Evolutionary conservation across 2,797 vertebrate species (phyloP).

Genomic region (Poeciliopsis gracilis): DNA sequence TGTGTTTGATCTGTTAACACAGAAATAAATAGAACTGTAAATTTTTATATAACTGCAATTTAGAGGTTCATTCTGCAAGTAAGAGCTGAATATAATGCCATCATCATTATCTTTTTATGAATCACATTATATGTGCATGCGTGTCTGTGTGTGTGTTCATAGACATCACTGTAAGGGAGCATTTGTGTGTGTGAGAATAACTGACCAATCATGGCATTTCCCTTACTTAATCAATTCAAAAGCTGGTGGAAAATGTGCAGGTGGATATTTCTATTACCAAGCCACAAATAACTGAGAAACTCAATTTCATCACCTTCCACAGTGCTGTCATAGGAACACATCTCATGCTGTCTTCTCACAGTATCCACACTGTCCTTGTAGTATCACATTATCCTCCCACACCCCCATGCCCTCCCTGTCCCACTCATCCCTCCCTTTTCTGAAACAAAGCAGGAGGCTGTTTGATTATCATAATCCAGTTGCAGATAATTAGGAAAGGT

Average conservation of each 20-base stretch:
- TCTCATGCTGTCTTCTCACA: conserved; percentile 42
- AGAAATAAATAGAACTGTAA: conserved; percentile 11
- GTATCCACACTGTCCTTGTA: conserved; percentile 47
- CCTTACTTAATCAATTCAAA: conserved; percentile 48
- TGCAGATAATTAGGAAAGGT: conserved; percentile 77
- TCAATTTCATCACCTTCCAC: conserved; percentile 47
- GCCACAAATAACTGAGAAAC: conserved; percentile 56
- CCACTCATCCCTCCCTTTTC: conserved; percentile 47
- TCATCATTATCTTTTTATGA: conserved; percentile 39
- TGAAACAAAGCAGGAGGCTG: conserved; percentile 70
- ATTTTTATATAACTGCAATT: conserved; percentile 2
- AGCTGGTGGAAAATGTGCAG: conserved; percentile 44
- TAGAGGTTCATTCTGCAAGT: not conserved
- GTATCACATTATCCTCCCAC: conserved; percentile 41
- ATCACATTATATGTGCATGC: not conserved
- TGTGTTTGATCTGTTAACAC: not conserved
- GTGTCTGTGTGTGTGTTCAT: conserved; percentile 4
- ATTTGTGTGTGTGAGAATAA: conserved; percentile 17
- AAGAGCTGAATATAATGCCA: conserved; percentile 24
- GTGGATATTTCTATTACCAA: conserved; percentile 54
- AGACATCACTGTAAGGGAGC: conserved; percentile 15
- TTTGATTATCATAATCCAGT: conserved; percentile 78
- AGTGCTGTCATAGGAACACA: conserved; percentile 39
- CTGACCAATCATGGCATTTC: conserved; percentile 53
- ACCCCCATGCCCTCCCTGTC: conserved; percentile 9